Base-by-base conservation (phyloP, 1,140 invertebrate species). In the Piezodorus guildinii region DNA sequence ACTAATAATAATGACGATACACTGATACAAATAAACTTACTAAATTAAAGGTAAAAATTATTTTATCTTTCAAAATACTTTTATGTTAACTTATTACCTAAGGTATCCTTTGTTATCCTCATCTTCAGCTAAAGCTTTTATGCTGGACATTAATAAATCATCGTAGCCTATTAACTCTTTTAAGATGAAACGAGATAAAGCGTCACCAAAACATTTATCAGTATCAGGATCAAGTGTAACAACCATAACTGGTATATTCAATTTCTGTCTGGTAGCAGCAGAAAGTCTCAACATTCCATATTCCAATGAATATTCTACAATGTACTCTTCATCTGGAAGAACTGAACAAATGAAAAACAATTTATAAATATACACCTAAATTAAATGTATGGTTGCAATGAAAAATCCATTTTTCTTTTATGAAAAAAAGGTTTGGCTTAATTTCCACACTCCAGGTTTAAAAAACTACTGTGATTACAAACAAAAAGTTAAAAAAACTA, bases 231-330 rank as follows among this genome's bases (percentile, higher is more conserved):
- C 92, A 65, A 98, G 75, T 9, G 88, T 88, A 1, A 97, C 91
- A 27, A 95, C 85, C 76, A 91, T 87, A 0, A 98, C 92, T 25
- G 93, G 91, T 68, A 98, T 94, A 72, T 93, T 92, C 1, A 97
- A 79, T 54, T 84, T 82, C 65, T 89, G 83, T 34, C 94, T 78
- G 1, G 91, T 89, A 27, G 82, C 82, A 0, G 91, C 86, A 14
- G 91, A 91, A 16, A 99, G 76, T 4, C 96, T 81, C 44, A 99
- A 77, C 73, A 97, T 94, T 1, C 96, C 96, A 76, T 98, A 97
- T 74, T 98, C 94, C 65, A 98, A 77, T 2, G 95, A 92, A 80
- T 98, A 99, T 75, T 99, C 96, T 5, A 98, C 87, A 44, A 98
- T 96, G 73, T 97, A 98, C 71, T 94, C 89, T 72, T 60, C 58